Evolutionary conservation across 2,797 vertebrate genomes (phyloP), one percentile per base, ranked within the genome.

Genomic region (Cetoscarus ocellatus): DNA sequence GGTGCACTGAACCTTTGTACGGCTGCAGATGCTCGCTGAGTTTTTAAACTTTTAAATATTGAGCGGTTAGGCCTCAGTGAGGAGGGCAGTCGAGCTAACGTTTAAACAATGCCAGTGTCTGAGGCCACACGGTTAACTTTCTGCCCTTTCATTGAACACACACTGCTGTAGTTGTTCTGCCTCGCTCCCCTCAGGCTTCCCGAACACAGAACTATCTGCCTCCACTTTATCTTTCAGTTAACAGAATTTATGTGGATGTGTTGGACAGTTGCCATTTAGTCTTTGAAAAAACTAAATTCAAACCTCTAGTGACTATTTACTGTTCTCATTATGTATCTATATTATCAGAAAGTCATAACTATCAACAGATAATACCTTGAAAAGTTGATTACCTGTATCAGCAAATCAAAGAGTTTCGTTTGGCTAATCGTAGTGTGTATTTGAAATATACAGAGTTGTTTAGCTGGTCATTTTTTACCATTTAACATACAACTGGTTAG

Each of bases 11-110:
- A 86, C 80, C 80, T 84, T 78, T 80, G 67, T 70, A 15, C 60
- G 66, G 61, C 75, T 74, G 68, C 57, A 73, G 74, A 77, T 69
- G 71, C 79, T 81, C 61, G 49, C 70, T 61, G 69, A 67, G 60
- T 80, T 89, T 87, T 81, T 78, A 50, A 15, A 74, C 80, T 75
- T 80, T 65, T 35, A 55, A 75, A 84, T 72, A 57, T 3, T 0
- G 60, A 62, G 57, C 58, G 42, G 69, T 84, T 73, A 75, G 76
- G 62, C 65, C 67, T 58, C 60, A 59, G 55, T 45, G 51, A 73
- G 50, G 44, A 73, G 61, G 50, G 65, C 59, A 77, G 66, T 48
- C 48, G 51, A 49, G 59, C 64, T 57, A 39, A 56, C 49, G 67
- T 43, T 76, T 74, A 73, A 77, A 84, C 55, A 83, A 83, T 55